Evolutionary conservation across 2,113 vertebrate genomes (phyloP), one percentile per base, ranked within the genome.

Genomic region (Uria lomvia): DNA sequence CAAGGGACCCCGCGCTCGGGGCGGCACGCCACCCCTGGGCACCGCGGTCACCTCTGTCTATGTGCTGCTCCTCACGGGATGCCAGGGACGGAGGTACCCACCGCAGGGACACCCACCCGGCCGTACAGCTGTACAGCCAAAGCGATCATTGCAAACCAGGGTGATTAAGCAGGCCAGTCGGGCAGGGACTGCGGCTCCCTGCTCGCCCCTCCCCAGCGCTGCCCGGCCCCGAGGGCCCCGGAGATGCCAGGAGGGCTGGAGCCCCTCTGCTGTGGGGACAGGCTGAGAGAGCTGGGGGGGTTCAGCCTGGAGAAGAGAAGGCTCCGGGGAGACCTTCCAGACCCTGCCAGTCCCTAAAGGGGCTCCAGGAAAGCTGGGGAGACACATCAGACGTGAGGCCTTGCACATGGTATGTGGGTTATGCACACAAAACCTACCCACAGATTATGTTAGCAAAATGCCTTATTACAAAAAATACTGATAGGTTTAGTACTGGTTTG

Each of bases 41-140:
- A 15, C 16, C 47, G 1, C 27, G 18, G 42, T 12, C 73, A 23
- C 42, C 42, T 30, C 56, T 3, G 4, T 3, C 40, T 8, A 2
- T 0, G 2, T 4, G 59, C 17, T 14, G 20, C 75, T 34, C 21
- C 58, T 14, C 7, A 3, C 32, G 6, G 56, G 19, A 12, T 1
- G 2, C 32, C 55, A 7, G 40, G 40, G 26, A 5, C 43, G 8
- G 34, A n/a, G 45, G 36, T 29, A 34, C 15, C 58, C 45, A 4
- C 24, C 15, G 30, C 52, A 9, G 42, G 17, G 53, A 22, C 27
- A 55, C 53, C 16, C 26, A 16, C 52, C 60, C 4, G 6, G 8
- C 59, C 11, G 5, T 7, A 27, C 19, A 23, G 72, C 26, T 14
- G 36, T 13, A 8, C 47, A 6, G 6, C 58, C 40, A 1, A 12